Conservation (phyloP, 1,140 invertebrate genomes). For the Drosophila nikananu region DNA sequence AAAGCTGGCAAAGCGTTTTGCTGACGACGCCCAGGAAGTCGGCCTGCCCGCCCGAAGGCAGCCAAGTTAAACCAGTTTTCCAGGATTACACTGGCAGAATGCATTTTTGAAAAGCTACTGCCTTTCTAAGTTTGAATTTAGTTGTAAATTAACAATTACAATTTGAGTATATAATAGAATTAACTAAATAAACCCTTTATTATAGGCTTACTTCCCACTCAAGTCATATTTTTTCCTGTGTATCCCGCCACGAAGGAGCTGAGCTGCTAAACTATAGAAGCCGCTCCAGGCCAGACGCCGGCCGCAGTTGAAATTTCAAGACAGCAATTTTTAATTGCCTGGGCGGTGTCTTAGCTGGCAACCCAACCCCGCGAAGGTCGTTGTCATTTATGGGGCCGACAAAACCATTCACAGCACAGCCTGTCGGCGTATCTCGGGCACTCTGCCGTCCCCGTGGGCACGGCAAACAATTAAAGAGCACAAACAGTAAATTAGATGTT, state of each 20-base stretch:
- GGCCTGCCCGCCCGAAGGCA: slow-evolving; percentile 26
- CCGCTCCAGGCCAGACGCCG: slow-evolving; percentile 45
- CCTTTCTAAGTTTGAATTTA: neutral
- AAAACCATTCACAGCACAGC: slow-evolving; percentile 40
- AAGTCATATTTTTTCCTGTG: slow-evolving; percentile 9
- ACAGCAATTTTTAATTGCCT: slow-evolving; percentile 73
- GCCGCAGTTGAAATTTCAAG: slow-evolving; percentile 70
- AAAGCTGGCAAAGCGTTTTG: slow-evolving; percentile 67
- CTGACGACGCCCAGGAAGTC: slow-evolving; percentile 51
- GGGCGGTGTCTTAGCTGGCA: slow-evolving; percentile 21
- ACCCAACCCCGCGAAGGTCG: slow-evolving; percentile 40
- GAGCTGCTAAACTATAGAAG: slow-evolving; percentile 36
- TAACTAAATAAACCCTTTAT: neutral
- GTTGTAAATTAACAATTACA: too few species aligned
- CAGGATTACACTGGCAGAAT: neutral
- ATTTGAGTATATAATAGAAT: neutral
- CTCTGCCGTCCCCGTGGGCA: slow-evolving; percentile 40
- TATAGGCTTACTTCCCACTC: neutral
- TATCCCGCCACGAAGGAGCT: slow-evolving; percentile 3
- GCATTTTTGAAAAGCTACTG: neutral
- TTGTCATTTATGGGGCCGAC: slow-evolving; percentile 53
- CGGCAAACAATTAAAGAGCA: slow-evolving; percentile 62
- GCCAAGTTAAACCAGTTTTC: slow-evolving; percentile 25
- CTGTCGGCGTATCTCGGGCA: slow-evolving; percentile 31
- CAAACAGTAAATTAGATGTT: slow-evolving; percentile 74